phyloP scores from a whole-genome alignment of 2,113 vertebrate genomes.

The Spea multiplicata region DNA sequence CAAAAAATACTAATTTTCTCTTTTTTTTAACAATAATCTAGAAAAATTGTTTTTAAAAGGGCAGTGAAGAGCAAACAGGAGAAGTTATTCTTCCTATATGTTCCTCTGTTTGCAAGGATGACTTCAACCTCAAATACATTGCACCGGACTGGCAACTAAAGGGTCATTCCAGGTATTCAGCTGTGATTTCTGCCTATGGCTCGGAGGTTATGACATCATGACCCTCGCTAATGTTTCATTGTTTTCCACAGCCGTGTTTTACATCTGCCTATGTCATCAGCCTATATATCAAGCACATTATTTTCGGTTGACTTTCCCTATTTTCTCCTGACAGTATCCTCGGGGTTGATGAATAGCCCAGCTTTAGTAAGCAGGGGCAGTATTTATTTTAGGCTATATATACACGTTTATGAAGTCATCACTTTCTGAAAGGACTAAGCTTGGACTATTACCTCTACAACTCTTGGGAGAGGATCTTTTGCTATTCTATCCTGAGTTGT shows the following conservation, averaged over 20 bases:
- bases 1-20: too few relatives aligned
- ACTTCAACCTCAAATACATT: background rate
- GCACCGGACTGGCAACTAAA: background rate
- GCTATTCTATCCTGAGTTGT: slow-evolving; percentile 15
- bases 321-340: slow-evolving; percentile 64
- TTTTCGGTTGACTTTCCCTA: slow-evolving; percentile 54
- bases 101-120: background rate
- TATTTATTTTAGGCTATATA: slow-evolving; percentile 58
- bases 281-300: slow-evolving; percentile 54
- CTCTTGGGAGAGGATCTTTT: slow-evolving; percentile 2
- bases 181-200: background rate
- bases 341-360: slow-evolving; percentile 60
- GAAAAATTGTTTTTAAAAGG: too few relatives aligned
- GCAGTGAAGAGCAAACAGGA: too few relatives aligned
- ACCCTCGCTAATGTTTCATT: slow-evolving; percentile 30
- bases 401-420: slow-evolving; percentile 57
- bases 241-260: slow-evolving; percentile 49
- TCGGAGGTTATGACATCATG: slow-evolving; percentile 21
- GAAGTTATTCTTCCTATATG: too few relatives aligned
- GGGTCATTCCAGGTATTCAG: background rate
- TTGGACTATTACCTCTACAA: slow-evolving; percentile 44
- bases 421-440: slow-evolving; percentile 47
- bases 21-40: too few relatives aligned
- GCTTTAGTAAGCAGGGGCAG: slow-evolving; percentile 51
- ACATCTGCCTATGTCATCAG: slow-evolving; percentile 57